Evolutionary conservation across 2,113 vertebrate genomes (phyloP).

Genomic region (Triplophysa siluroides): DNA sequence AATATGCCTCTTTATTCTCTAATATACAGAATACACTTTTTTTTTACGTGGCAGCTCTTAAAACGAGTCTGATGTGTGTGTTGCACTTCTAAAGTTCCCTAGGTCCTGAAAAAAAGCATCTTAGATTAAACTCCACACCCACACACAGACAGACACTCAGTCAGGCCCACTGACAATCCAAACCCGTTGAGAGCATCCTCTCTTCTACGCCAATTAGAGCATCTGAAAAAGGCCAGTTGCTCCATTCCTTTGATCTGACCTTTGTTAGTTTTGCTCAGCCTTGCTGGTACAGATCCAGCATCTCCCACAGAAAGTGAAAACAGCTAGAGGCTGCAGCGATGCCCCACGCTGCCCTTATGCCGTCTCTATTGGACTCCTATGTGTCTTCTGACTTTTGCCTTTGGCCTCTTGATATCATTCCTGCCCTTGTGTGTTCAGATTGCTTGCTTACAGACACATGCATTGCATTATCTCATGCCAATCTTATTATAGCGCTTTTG

Average conservation of each 20-base stretch:
- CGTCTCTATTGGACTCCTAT: not conserved
- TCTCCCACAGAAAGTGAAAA: not conserved
- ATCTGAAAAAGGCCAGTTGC: conserved; percentile 41
- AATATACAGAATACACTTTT: too few species aligned
- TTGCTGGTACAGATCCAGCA: conserved; percentile 35
- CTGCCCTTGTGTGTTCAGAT: not conserved
- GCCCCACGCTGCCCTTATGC: not conserved
- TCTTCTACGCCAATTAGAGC: conserved; percentile 39
- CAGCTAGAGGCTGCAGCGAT: not conserved
- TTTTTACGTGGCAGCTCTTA: too few species aligned
- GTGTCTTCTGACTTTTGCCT: not conserved
- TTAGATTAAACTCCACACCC: not conserved
- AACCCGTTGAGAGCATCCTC: conserved; percentile 9
- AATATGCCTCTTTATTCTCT: too few species aligned
- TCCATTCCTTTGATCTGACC: conserved; percentile 26
- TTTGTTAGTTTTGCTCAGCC: conserved; percentile 31
- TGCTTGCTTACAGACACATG: not conserved
- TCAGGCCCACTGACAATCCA: not conserved
- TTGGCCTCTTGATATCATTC: not conserved
- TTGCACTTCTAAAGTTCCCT: not conserved
- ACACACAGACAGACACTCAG: not conserved
- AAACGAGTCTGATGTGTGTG: too few species aligned
- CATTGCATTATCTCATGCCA: not conserved
- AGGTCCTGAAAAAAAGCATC: not conserved
- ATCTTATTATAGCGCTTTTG: not conserved